Conservation (phyloP, 2,113 vertebrate species). For the Psilopsiagon aurifrons region DNA sequence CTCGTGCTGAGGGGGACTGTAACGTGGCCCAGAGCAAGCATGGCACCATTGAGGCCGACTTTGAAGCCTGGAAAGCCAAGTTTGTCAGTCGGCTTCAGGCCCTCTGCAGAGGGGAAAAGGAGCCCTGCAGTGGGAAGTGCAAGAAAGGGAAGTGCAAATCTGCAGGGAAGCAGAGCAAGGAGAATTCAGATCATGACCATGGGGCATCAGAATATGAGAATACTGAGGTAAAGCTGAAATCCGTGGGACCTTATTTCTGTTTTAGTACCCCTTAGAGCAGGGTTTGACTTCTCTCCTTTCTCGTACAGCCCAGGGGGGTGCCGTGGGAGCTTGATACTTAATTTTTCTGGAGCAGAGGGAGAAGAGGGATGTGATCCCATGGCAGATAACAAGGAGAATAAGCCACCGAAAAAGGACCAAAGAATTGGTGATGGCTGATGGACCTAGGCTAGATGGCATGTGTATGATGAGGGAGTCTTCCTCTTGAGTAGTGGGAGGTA, state of each 20-base stretch:
- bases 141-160: conserved; percentile 81
- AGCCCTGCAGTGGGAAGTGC: conserved; percentile 79
- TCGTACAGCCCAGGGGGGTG: neutral
- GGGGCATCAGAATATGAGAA: neutral
- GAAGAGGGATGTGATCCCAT: neutral
- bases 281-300: neutral
- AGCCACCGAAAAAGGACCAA: neutral
- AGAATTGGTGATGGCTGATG: too few relatives aligned
- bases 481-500: neutral
- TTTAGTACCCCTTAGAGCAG: neutral
- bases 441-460: neutral
- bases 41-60: conserved; percentile 89
- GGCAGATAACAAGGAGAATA: neutral
- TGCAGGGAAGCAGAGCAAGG: conserved; percentile 37
- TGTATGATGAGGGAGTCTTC: neutral
- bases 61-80: conserved; percentile 83
- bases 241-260: accelerated
- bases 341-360: neutral
- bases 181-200: neutral
- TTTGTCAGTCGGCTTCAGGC: conserved; percentile 79
- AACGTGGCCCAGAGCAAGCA: conserved; percentile 84
- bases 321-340: neutral
- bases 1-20: conserved; percentile 79
- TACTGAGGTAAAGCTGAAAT: conserved; percentile 66
- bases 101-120: conserved; percentile 76